Evolutionary conservation across 2,888 invertebrate genomes (phyloP), one percentile per base, ranked within the genome.

Genomic region (Drosophila neutralis): DNA sequence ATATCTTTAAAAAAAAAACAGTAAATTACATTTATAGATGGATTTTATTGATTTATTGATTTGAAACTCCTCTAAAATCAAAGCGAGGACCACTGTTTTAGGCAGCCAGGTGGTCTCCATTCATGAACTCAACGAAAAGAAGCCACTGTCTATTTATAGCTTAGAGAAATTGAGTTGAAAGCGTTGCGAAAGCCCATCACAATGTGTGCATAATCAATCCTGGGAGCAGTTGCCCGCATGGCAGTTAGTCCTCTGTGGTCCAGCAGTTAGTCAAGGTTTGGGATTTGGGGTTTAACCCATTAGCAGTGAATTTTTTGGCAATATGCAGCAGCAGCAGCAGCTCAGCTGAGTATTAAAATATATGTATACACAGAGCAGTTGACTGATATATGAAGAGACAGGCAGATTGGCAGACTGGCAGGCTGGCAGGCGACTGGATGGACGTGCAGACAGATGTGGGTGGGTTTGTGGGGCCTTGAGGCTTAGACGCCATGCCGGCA

Each of bases 281-380:
- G n/a, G 38, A 56, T n/a, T 33, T 52, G 49, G 31, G 45, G 33
- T 33, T 54, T 31, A 21, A 49, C 72, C 78, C 84, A 85, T 87
- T 87, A 89, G 77, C 70, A 70, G 60, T 61, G 77, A 72, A 76
- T 45, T 76, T 74, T 85, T 76, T 78, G 86, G 73, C 74, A 80
- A 69, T 70, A 81, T 66, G 64, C 72, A 81, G 15, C 33, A 54
- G 33, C 51, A 29, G 42, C 10, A 56, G 66, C 69, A 74, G 73
- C 72, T 58, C 31, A 79, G 53, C 60, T 65, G 33, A 62, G 60
- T 60, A 64, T 54, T 36, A 13, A 56, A 38, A 73, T 79, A 66
- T 53, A 67, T 64, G 29, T 27, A 60, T 36, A 38, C n/a, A 40
- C 15, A 61, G 52, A 27, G 31, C 48, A 68, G 67, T 61, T 73